Evolutionary conservation across 2,113 vertebrate species (phyloP), one percentile per base, ranked within the genome.

Genomic region (Chlorodrepanis virens): DNA sequence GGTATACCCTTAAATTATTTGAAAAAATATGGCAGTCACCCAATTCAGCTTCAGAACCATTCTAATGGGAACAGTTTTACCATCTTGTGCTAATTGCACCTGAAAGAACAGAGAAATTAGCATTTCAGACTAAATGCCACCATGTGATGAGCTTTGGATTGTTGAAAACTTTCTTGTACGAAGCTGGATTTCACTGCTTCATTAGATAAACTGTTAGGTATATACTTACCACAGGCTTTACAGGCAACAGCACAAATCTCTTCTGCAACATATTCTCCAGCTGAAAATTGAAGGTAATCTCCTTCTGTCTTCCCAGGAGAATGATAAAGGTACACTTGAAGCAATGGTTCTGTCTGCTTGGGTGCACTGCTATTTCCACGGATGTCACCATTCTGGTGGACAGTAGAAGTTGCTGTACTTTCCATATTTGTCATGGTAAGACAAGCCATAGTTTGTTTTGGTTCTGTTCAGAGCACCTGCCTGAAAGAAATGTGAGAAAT

Each of bases 171-270:
- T 53, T 54, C 21, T 44, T 45, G 17, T 22, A 67, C 39, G 39
- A 78, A 65, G 18, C 2, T 77, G 20, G 39, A 76, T 70, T 83
- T 83, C 42, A 28, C 9, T 56, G 21, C 45, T 42, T 71, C 23
- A 52, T 50, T 31, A 96, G 40, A 33, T 68, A 97, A 80, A 90
- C 17, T 11, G 2, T n/a, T 59, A 87, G 6, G 49, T 44, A 37
- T 49, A 45, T 49, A 98, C 98, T 98, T 95, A 99, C 99, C 98
- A 79, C 99, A 99, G 37, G 98, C 98, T 98, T 98, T 99, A 81
- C 99, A 99, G 74, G 99, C 99, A 81, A 95, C 95, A 87, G 99
- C 74, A 54, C 99, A 99, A 74, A 99, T 98, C 71, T 99, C 99
- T 97, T 99, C 99, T 17, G 98, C 98, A 61, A 99, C 94, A 44